Evolutionary conservation across 2,113 vertebrate species (phyloP), one percentile per base, ranked within the genome.

Genomic region (Rhea pennata): DNA sequence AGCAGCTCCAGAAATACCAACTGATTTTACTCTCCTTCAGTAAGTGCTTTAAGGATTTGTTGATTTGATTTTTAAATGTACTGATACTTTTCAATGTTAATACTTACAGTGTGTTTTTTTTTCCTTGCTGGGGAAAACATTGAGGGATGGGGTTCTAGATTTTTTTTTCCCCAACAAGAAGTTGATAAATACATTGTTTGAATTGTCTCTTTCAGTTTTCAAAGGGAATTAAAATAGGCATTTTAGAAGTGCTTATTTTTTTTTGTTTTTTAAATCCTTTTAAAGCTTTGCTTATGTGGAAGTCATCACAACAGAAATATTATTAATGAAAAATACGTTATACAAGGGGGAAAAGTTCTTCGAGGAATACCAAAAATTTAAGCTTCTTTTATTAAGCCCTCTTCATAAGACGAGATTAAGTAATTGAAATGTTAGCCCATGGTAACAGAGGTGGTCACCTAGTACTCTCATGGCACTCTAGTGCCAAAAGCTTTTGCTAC

Each of bases 1-100:
- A 99, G 99, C 99, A 98, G 99, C 99, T 99, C 99, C 99, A 99
- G 99, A 99, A 98, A 98, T 99, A 98, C 99, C 99, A 98, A 98
- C 99, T 98, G 99, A 99, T 98, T 99, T 99, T 98, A 96, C 98
- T 98, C 99, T 98, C 96, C 98, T 99, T 98, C 99, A 99, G 99
- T 99, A 99, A 99, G 99, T 98, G 64, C 36, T 85, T 80, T 76
- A 90, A 87, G 74, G 90, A 58, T 71, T 66, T 74, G 5, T 16
- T 86, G 29, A 29, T 87, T 89, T n/a, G 7, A 12, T 93, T 96
- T 81, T 77, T 67, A 73, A 72, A 76, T 26, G 2, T 85, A 72
- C 22, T 69, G 20, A 4, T 29, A 46, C 7, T 66, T 84, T 40
- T 29, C 54, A 31, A 14, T 77, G 3, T 65, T 58, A 51, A 40